Evolutionary conservation across 2,113 vertebrate genomes (phyloP).

Genomic region (Monopterus albus): DNA sequence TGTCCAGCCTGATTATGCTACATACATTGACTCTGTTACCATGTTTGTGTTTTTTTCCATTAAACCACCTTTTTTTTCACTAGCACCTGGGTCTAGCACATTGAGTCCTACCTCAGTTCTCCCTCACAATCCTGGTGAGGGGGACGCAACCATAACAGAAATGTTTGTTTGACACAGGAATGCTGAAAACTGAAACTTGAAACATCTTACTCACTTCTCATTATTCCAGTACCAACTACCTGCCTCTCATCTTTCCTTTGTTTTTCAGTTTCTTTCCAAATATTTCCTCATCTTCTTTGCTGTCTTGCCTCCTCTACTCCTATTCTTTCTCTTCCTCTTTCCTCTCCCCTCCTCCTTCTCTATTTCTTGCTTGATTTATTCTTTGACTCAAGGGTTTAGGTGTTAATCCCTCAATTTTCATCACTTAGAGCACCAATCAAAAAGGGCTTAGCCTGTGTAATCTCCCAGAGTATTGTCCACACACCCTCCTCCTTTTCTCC

Average conservation of each 20-base stretch:
- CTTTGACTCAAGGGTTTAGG: conserved; percentile 28
- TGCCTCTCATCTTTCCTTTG: not conserved
- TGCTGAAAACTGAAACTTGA: not conserved
- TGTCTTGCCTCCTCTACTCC: not conserved
- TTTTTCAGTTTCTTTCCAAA: not conserved
- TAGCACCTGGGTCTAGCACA: no score
- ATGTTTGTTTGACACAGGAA: no score
- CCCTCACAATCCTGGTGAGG: no score
- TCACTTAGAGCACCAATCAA: conserved; percentile 69
- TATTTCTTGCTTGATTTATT: conserved; percentile 51
- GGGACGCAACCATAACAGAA: no score
- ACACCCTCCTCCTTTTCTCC: not conserved
- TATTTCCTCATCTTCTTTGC: no score
- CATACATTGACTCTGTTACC: no score
- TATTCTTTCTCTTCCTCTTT: no score
- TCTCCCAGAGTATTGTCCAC: conserved; percentile 32
- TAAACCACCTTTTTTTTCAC: no score
- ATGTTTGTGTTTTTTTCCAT: no score
- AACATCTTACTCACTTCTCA: not conserved
- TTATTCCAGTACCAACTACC: not conserved
- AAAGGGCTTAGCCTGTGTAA: conserved; percentile 63
- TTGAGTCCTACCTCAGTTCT: no score
- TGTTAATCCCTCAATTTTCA: conserved; percentile 69
- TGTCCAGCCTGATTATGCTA: no score
- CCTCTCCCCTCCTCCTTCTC: not conserved